Evolutionary conservation across 1,140 invertebrate species (phyloP), one percentile per base, ranked within the genome.

Genomic region (Bombus balteatus): DNA sequence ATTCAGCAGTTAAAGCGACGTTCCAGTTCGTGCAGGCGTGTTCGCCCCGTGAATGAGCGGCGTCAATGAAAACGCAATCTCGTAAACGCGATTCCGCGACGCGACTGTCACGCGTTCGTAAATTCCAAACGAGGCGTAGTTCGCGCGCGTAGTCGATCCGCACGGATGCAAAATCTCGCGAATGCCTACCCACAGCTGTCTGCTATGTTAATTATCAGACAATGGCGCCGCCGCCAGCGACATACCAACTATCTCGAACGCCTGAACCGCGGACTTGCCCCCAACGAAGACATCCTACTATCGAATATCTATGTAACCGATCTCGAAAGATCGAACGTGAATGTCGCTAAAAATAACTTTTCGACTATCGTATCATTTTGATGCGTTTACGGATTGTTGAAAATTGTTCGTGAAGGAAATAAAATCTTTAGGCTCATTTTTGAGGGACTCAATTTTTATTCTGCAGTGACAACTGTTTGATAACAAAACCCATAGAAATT

Each of bases 171-270:
- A 85, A 84, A 81, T 73, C 34, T 70, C 39, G 78, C 81, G 25
- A 10, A 65, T 13, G 73, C 13, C 86, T 81, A 22, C 85, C 71
- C 85, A 90, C 81, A 57, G 57, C n/a, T 34, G 85, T 89, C 89
- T 90, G 85, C 88, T 80, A 89, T 87, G 87, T 89, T 90, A 90
- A 90, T 90, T 90, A 79, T 70, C 71, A 80, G 80, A 90, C 85
- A 90, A 90, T 87, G 85, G 86, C 86, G 86, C 86, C 83, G 72
- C 18, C 5, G 12, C 25, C 76, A 47, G 39, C 25, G 34, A 78
- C 66, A 68, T 75, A 81, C 77, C 47, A 34, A 47, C 82, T 53
- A 71, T 80, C 68, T 47, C 6, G 32, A 15, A 68, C 32, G 32
- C 32, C 65, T 68, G 9, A 59, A n/a, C 28, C 57, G 28, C 57